A percentile compares a stretch with the other conserved stretches of the same genome.
These are phyloP conservation scores for Syrista parreyssii DNA, from an alignment of 2,888 invertebrate species.

Conservation along the genomic window DNA sequence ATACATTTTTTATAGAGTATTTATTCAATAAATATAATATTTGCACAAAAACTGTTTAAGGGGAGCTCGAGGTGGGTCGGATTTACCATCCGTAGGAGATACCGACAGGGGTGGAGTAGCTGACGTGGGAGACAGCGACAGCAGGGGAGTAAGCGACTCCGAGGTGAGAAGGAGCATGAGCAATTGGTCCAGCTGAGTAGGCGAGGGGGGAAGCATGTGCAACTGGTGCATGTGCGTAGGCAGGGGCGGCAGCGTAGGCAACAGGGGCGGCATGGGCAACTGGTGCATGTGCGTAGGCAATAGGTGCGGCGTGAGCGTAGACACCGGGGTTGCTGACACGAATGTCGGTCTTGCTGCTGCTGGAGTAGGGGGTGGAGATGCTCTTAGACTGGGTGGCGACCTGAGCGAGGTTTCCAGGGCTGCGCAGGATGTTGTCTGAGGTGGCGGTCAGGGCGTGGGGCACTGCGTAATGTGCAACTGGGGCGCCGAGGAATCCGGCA, in stretches of 20 bases:
- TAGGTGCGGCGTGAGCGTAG: slow-evolving; percentile 44
- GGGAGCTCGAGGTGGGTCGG: too few species aligned
- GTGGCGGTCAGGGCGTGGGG: slow-evolving; percentile 57
- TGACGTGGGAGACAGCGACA: slow-evolving; percentile 56
- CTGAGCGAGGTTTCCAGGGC: slow-evolving; percentile 52
- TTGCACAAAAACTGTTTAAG: too few species aligned
- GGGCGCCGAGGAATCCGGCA: slow-evolving; percentile 47
- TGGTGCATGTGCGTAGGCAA: slow-evolving; percentile 37
- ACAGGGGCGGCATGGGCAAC: slow-evolving; percentile 31
- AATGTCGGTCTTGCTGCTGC: slow-evolving; percentile 54
- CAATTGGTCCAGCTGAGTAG: slow-evolving; percentile 7
- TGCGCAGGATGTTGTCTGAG: slow-evolving; percentile 51
- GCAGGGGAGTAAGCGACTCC: slow-evolving; percentile 56
- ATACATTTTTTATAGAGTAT: too few species aligned
- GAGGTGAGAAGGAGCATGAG: slow-evolving; percentile 36
- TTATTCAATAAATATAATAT: too few species aligned
- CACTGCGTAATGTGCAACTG: slow-evolving; percentile 38
- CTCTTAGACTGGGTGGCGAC: slow-evolving; percentile 52
- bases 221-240: slow-evolving; percentile 29
- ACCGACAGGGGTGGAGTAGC: slow-evolving; percentile 51
- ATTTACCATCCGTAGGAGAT: slow-evolving; percentile 52
- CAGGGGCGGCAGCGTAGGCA: slow-evolving; percentile 28
- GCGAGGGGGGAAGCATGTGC: slow-evolving; percentile 63
- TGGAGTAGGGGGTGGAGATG: slow-evolving; percentile 56
- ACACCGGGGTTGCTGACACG: slow-evolving; percentile 55